Evolutionary conservation across 2,113 vertebrate species (phyloP).

Genomic region (Sylvia atricapilla): DNA sequence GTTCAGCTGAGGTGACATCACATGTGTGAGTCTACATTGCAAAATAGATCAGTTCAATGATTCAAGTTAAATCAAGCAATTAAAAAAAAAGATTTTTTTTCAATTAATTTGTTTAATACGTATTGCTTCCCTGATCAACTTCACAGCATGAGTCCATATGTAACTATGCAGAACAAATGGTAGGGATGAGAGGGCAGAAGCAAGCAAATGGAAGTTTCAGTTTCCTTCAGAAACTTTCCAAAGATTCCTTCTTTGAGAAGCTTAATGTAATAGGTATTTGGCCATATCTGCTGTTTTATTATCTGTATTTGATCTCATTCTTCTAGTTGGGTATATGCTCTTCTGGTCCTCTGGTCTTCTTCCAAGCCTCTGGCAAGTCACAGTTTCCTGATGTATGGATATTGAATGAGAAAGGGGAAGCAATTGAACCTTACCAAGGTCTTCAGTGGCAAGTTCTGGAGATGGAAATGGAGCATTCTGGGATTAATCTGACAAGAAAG

Average conservation of each 20-base stretch:
- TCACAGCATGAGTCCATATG: not conserved
- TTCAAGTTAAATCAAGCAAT: not conserved
- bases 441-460: not conserved
- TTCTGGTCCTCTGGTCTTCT: not conserved
- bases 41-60: not conserved
- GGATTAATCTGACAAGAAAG: conserved; percentile 38
- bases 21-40: not conserved
- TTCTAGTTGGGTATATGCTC: not conserved
- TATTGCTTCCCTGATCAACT: not conserved
- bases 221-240: not conserved
- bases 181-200: rapidly evolving
- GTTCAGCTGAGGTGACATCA: not conserved
- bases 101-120: not conserved
- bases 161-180: not conserved
- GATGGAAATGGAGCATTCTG: not conserved
- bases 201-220: not conserved
- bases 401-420: not conserved
- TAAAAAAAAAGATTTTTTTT: not conserved
- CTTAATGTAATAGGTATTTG: not conserved
- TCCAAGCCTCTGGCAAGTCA: not conserved
- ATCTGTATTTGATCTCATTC: not conserved
- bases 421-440: not conserved
- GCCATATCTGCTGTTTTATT: not conserved
- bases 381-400: not conserved
- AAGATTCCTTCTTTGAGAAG: not conserved